Conservation (phyloP, 2,797 vertebrate species). For the Acomys russatus region DNA sequence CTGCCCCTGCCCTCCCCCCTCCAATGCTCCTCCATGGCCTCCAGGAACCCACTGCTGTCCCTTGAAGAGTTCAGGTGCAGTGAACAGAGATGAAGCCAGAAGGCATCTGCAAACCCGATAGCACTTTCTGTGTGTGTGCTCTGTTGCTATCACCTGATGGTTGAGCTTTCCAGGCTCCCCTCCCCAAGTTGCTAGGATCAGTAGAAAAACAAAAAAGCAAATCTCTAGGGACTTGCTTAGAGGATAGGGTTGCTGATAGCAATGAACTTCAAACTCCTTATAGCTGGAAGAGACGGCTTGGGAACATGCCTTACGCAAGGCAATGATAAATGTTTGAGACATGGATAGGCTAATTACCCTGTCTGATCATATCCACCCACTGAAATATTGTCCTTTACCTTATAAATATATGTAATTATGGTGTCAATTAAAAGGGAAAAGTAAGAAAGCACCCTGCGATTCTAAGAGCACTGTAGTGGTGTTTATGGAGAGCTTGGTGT, state of each 20-base stretch:
- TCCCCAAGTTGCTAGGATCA: neutral
- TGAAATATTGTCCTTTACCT: neutral
- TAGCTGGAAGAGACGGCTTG: neutral
- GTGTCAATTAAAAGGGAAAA: neutral
- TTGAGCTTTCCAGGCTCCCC: accelerated
- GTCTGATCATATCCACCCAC: neutral
- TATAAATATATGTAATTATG: neutral
- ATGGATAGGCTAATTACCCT: neutral
- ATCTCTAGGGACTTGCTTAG: neutral
- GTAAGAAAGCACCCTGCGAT: neutral
- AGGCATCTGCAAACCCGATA: accelerated
- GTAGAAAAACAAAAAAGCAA: neutral
- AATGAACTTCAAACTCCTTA: neutral
- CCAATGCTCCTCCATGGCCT: neutral
- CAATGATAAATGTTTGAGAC: neutral
- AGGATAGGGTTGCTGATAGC: neutral
- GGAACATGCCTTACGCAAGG: neutral
- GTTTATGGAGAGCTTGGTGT: neutral
- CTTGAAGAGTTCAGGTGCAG: neutral
- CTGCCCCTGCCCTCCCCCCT: accelerated
- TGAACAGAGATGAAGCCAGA: neutral
- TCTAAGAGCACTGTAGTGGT: neutral
- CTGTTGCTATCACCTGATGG: neutral
- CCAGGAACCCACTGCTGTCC: neutral
- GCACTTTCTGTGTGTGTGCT: neutral